A percentile compares a stretch with the other conserved stretches of the same genome.
These are phyloP conservation scores for Eurystomus gularis DNA, from an alignment of 2,113 vertebrate genomes.

Conservation along the genomic window DNA sequence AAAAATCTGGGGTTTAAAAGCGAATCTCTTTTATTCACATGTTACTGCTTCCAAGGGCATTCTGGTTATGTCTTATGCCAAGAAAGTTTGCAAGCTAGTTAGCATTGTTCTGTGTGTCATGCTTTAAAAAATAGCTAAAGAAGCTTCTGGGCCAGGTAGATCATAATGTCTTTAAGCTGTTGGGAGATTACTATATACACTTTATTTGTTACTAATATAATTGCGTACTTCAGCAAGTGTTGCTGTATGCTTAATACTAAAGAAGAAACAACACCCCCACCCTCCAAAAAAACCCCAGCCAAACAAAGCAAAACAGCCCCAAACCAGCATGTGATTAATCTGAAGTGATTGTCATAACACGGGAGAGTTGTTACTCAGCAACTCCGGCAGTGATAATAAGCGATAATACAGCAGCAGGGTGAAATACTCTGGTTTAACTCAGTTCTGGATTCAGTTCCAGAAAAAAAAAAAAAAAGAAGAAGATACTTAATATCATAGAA, in stretches of 20 bases:
- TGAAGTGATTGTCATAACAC: not conserved
- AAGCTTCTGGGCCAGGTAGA: not conserved
- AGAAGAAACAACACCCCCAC: not conserved
- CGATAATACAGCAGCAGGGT: too few relatives aligned
- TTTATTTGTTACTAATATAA: not conserved
- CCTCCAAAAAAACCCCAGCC: accelerated
- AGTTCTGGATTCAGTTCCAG: too few relatives aligned
- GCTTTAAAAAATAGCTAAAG: not conserved
- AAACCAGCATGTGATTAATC: not conserved
- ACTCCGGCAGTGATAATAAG: too few relatives aligned
- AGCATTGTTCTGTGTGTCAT: not conserved
- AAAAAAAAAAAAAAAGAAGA: too few relatives aligned
- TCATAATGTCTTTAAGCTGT: not conserved
- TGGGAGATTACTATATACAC: not conserved
- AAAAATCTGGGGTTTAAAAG: not conserved
- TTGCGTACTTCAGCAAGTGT: not conserved
- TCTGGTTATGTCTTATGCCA: not conserved
- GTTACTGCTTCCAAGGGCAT: not conserved
- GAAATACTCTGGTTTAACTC: too few relatives aligned
- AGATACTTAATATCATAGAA: too few relatives aligned
- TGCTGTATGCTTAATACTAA: not conserved
- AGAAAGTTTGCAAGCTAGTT: not conserved
- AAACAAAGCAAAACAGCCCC: not conserved
- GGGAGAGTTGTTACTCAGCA: too few relatives aligned
- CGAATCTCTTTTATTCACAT: not conserved